phyloP scores from a whole-genome alignment of 2,797 vertebrate genomes.

The Heterohyrax brucei region DNA sequence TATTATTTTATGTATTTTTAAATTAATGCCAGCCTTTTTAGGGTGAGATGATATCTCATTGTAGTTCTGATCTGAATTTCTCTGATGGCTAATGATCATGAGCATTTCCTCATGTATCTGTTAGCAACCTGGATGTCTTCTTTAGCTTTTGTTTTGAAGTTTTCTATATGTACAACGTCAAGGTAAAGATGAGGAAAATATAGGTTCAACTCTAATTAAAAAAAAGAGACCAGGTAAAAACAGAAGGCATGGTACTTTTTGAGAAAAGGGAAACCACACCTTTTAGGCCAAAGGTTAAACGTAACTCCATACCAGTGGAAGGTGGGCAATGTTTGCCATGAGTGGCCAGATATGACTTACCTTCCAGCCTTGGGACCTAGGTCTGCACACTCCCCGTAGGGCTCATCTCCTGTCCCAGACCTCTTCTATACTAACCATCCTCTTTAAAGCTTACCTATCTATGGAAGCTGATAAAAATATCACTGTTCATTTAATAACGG shows the following conservation, averaged over 20 bases:
- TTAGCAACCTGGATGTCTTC: too few species aligned
- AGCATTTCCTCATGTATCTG: too few species aligned
- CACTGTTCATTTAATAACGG: conserved; percentile 31
- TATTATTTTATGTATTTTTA: too few species aligned
- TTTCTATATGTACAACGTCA: background rate
- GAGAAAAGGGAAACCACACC: background rate
- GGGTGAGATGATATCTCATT: too few species aligned
- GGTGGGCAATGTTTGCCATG: background rate
- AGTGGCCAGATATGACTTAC: background rate
- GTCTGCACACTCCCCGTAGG: background rate
- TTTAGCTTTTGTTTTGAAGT: background rate
- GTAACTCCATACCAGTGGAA: background rate
- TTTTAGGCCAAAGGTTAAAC: conserved; percentile 12
- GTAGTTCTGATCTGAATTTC: too few species aligned
- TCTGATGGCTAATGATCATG: too few species aligned
- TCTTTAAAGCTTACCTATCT: background rate
- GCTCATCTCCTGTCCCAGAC: background rate
- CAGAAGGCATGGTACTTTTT: background rate
- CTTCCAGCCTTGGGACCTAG: background rate
- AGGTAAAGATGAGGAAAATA: background rate
- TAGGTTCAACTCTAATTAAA: background rate
- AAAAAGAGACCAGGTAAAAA: background rate
- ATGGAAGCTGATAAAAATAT: background rate
- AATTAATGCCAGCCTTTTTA: too few species aligned
- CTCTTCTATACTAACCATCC: conserved; percentile 16